Base-by-base conservation (phyloP, 2,113 vertebrate species). In the Ammodytes marinus region DNA sequence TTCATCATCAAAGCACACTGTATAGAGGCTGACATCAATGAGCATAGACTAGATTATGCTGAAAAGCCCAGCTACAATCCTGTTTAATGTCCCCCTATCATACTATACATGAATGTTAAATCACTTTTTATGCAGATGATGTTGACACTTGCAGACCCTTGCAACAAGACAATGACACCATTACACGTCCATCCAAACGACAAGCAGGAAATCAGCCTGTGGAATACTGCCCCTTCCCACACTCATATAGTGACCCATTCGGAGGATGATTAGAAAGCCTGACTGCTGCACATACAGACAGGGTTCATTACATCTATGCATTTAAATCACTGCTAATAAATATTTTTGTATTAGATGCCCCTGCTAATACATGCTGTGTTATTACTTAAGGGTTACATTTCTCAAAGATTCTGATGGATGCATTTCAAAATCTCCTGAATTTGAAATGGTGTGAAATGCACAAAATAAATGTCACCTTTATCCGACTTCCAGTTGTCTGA, bases 381-480 rank as follows among this genome's bases (percentile, higher is more conserved):
- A 45, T 39, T 27, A 8, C 12, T 43, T 27, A 67, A 67, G 60
- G 27, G 17, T 8, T 40, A 46, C 2, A 66, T 45, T 27, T 77
- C 3, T 8, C 35, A 39, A 43, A 45, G 1, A 47, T 35, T 8
- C 5, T 39, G 35, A 47, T 52, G 5, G 6, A 6, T 6, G 2
- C n/a, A 54, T 54, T 19, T n/a, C 27, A 27, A 4, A 66, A 37
- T 15, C 1, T 50, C 2, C 8, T 17, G 19, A 15, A 50, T 57
- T 45, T 10, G 37, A 43, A 64, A 60, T 42, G 46, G 13, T 49
- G 17, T 69, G 2, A 83, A 74, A 57, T 15, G 7, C 3, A 76
- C 15, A 47, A 78, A 53, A 77, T 45, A 12, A 64, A 73, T 11
- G 43, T 90, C 74, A 91, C 87, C 86, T 90, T 85, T 91, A 8